Evolutionary conservation across 2,797 vertebrate species (phyloP).

Genomic region (Sebastes vulpes): DNA sequence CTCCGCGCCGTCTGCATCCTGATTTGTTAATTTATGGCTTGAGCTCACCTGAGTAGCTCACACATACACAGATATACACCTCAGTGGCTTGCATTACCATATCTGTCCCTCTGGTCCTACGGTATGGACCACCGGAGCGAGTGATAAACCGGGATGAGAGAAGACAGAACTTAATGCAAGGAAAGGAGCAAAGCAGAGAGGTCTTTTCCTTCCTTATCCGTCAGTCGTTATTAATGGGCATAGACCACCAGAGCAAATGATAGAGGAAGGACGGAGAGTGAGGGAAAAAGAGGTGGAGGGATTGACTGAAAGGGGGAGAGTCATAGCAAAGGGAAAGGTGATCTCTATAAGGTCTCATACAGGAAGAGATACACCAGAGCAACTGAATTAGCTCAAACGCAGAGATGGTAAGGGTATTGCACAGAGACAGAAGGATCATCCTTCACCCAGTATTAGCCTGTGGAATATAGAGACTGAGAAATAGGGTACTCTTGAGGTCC

Average conservation of each 20-base stretch:
- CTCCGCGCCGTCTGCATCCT: slow-evolving; percentile 45
- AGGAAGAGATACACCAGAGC: neutral
- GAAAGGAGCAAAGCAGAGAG: slow-evolving; percentile 25
- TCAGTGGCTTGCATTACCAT: slow-evolving; percentile 35
- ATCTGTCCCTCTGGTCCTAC: slow-evolving; percentile 49
- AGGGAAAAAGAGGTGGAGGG: neutral
- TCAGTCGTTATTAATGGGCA: slow-evolving; percentile 54
- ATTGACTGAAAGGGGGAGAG: slow-evolving; percentile 20
- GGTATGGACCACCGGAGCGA: slow-evolving; percentile 71
- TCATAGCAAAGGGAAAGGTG: slow-evolving; percentile 13
- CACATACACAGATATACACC: slow-evolving; percentile 30
- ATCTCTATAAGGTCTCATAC: slow-evolving; percentile 23
- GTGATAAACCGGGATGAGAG: slow-evolving; percentile 67
- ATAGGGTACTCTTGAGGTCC: neutral
- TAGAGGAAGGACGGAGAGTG: slow-evolving; percentile 33
- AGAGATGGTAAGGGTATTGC: neutral
- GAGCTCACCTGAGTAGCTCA: slow-evolving; percentile 55
- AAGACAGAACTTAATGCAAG: slow-evolving; percentile 40
- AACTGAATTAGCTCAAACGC: slow-evolving; percentile 33
- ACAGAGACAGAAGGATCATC: slow-evolving; percentile 26
- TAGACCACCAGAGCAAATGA: slow-evolving; percentile 76
- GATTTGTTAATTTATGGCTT: slow-evolving; percentile 78
- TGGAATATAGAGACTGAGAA: neutral
- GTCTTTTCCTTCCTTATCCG: slow-evolving; percentile 45
- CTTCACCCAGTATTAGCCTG: slow-evolving; percentile 15